Evolutionary conservation across 2,113 vertebrate species (phyloP).

Genomic region (Centropus bengalensis): DNA sequence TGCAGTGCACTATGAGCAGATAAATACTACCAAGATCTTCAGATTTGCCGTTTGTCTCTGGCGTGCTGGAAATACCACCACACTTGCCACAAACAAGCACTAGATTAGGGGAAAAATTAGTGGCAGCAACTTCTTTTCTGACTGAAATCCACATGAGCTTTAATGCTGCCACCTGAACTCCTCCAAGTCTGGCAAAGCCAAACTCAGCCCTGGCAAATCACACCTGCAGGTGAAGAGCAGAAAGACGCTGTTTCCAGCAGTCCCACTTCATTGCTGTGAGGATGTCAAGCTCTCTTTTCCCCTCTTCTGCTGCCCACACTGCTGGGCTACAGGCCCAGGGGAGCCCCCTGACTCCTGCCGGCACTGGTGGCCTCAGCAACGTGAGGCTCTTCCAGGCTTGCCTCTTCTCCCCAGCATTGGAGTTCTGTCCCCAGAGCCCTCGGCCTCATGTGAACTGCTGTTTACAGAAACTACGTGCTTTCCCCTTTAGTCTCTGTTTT

Average conservation of each 20-base stretch:
- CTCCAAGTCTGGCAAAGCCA: neutral
- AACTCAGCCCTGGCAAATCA: neutral
- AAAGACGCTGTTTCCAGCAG: neutral
- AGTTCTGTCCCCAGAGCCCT: accelerated
- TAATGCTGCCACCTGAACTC: neutral
- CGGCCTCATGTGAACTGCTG: accelerated
- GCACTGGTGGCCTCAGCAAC: neutral
- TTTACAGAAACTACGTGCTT: neutral
- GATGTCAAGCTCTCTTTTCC: neutral
- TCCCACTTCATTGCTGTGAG: neutral
- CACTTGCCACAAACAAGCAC: neutral
- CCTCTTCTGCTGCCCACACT: neutral
- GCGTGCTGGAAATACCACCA: accelerated
- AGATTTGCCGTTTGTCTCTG: neutral
- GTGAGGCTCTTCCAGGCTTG: neutral
- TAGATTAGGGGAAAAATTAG: neutral
- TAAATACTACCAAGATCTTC: neutral
- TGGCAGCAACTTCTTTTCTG: neutral
- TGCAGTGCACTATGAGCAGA: neutral
- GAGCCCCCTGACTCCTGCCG: neutral
- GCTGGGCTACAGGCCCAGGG: accelerated
- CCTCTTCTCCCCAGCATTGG: accelerated
- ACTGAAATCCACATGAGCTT: neutral
- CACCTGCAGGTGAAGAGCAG: neutral
- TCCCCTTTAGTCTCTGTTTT: neutral